Base-by-base conservation (phyloP, 2,113 vertebrate genomes). In the Callipepla squamata region DNA sequence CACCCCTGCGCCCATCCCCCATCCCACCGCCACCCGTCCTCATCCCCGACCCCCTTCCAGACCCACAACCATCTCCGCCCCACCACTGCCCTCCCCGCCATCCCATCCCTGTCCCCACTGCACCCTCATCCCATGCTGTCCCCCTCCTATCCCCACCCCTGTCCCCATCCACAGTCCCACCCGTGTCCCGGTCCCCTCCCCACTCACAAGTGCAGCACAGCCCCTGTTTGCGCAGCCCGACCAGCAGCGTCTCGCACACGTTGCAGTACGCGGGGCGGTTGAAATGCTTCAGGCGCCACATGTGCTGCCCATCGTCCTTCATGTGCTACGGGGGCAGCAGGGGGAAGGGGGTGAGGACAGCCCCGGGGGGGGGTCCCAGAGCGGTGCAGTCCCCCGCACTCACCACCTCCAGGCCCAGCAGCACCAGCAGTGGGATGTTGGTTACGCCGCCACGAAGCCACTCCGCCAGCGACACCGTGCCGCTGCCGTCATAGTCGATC, bases 391-490 rank as follows among this genome's bases (percentile, higher is more conserved):
- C 32, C 32, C 38, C 21, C 6, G 14, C 26, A 93, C 96, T 95
- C 81, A 97, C 98, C 92, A 97, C 98, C 96, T 99, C 98, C 66
- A 99, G 96, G 34, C 99, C 99, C 58, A 99, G 97, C 59, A 99
- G 98, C 84, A 99, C 99, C 48, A 99, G 97, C 65, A 99, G 92
- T 11, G 99, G 99, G 50, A 98, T 98, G 1, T 98, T 99, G 95
- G 98, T 99, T 97, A 98, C 98, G 25, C 99, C 99, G 13, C 99
- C 99, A 11, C 98, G 98, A 63, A 99, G 92, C 99, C 99, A 99
- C 89, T 99, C 99, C 4, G 98, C 97, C 84, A 98, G 97, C 4
- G 98, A 98, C 59, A 99, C 99, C 0, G 98, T 98, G 42, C 98
- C 99, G 7, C 98, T 99, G 89, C 95, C 95, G 4, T 99, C 99